Evolutionary conservation across 2,888 invertebrate genomes (phyloP).

Genomic region (Mythimna lalbum): DNA sequence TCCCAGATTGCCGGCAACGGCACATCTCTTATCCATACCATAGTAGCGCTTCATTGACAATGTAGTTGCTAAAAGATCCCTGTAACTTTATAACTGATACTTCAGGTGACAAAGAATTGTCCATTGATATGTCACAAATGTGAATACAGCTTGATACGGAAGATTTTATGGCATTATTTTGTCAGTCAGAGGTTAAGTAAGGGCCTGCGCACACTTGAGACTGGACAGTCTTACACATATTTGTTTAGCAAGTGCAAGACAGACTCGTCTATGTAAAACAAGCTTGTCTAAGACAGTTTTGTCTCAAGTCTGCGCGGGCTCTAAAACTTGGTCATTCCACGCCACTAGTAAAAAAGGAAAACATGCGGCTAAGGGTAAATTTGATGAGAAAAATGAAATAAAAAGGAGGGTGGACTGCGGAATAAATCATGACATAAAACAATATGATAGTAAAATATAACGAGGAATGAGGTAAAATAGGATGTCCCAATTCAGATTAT

Average conservation of each 20-base stretch:
- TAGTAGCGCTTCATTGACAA: no score
- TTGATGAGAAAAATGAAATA: not conserved
- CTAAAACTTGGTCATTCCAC: not conserved
- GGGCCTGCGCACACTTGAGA: no score
- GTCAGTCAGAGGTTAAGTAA: not conserved
- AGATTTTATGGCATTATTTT: not conserved
- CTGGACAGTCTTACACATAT: no score
- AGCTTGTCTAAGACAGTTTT: no score
- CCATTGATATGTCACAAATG: not conserved
- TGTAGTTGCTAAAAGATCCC: no score
- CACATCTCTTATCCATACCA: no score
- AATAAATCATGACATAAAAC: not conserved
- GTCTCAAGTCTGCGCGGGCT: no score
- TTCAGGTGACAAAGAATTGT: not conserved
- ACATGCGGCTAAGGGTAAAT: not conserved
- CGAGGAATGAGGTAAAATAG: conserved; percentile 18
- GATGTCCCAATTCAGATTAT: conserved; percentile 17
- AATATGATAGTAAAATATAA: conserved; percentile 2
- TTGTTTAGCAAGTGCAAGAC: no score
- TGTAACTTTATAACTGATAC: no score
- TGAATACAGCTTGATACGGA: not conserved
- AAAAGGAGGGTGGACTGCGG: not conserved
- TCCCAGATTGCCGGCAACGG: no score
- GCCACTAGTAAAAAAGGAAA: not conserved
- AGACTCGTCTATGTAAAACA: no score